phyloP scores from a whole-genome alignment of 2,888 invertebrate species.

The Cephalotes varians region DNA sequence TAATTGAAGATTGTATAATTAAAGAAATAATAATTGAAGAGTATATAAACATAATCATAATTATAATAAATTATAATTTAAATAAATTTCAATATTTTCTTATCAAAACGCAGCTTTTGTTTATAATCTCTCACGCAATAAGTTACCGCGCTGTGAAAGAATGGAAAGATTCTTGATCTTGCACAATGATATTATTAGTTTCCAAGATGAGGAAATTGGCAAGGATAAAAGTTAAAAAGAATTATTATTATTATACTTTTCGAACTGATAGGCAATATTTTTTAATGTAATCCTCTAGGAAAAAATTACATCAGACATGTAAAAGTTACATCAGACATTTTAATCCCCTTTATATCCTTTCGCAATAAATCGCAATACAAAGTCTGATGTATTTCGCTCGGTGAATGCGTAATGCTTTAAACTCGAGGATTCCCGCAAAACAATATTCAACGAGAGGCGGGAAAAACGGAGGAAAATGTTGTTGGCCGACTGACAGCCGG shows the following conservation, averaged over 20 bases:
- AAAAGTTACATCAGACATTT: no score
- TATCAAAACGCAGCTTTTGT: neutral
- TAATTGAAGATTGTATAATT: neutral
- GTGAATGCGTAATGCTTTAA: constrained; percentile 8
- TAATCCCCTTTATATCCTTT: no score
- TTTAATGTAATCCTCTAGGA: neutral
- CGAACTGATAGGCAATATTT: neutral
- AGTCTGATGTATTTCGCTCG: neutral
- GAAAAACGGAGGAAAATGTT: constrained; percentile 43
- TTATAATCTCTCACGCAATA: neutral
- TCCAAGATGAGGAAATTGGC: neutral
- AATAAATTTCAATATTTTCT: neutral
- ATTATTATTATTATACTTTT: neutral
- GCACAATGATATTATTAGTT: neutral
- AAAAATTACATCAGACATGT: neutral
- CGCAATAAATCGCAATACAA: neutral
- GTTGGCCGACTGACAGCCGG: constrained; percentile 29
- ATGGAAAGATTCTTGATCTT: neutral
- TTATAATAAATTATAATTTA: neutral
- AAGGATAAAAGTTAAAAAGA: neutral
- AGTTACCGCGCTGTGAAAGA: neutral
- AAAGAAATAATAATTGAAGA: neutral
- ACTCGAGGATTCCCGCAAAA: constrained; percentile 34
- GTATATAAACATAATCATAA: neutral
- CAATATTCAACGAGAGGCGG: constrained; percentile 32